Base-by-base conservation (phyloP, 2,797 vertebrate species). In the Melanogrammus aeglefinus region DNA sequence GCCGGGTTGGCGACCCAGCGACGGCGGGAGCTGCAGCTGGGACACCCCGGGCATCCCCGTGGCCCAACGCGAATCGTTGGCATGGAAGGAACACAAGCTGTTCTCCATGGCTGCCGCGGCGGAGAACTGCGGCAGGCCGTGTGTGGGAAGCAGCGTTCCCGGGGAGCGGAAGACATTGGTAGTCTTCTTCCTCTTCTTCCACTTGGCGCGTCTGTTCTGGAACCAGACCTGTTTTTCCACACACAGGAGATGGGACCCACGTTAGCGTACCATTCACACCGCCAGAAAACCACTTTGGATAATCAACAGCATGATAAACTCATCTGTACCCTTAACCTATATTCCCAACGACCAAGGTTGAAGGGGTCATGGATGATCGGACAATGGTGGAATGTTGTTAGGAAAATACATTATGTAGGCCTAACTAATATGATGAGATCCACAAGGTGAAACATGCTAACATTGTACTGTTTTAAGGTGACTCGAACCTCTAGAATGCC, bases 111-210 rank as follows among this genome's bases (percentile, higher is more conserved):
- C 95, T 74, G 96, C 96, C 70, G 97, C 96, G 70, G 96, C 96
- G 18, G 97, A 96, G 39, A 96, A 97, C 91, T 98, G 98, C 12
- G 95, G 96, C 90, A 99, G 91, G 85, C 97, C 96, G 38, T 96
- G 96, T 0, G 97, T 97, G 9, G 97, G 97, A 82, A 99, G 93
- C 88, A 99, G 93, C 24, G 97, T 98, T 39, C 97, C 97, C 0
- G 97, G 97, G 8, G 96, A 89, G 74, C 97, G 96, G 91, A 99
- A 99, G 39, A 99, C 97, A 77, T 98, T 99, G 75, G 97, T 98
- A 47, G 97, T 99, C 97, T 99, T 99, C 97, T 99, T 99, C 89
- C 97, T 96, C 83, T 99, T 99, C 95, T 99, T 98, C 97, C 97
- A 99, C 89, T 99, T 99, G 21, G 97, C 97, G 18, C 97, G 96